These are phyloP conservation scores for Mimas tiliae DNA, from an alignment of 2,888 invertebrate genomes.

Conservation along the genomic window DNA sequence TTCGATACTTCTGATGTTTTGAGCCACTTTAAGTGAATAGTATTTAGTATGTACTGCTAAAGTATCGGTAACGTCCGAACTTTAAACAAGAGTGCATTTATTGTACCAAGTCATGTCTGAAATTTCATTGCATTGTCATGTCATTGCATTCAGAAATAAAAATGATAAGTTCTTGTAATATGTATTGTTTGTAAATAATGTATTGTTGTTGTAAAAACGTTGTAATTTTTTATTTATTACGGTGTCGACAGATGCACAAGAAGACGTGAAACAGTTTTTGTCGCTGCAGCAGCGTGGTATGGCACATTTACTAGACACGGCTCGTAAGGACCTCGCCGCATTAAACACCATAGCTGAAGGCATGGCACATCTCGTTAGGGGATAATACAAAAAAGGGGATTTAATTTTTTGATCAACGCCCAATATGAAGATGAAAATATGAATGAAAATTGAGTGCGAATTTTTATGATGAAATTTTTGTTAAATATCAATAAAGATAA, in stretches of 20 bases:
- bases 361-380: slow-evolving; percentile 85
- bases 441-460: not conserved
- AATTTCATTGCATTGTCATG: too few relatives aligned
- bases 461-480: not conserved
- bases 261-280: slow-evolving; percentile 91
- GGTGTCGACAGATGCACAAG: slow-evolving; percentile 82
- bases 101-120: too few relatives aligned
- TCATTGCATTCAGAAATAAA: too few relatives aligned
- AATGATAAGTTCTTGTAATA: too few relatives aligned
- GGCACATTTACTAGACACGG: slow-evolving; percentile 92
- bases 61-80: too few relatives aligned
- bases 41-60: too few relatives aligned
- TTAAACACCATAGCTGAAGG: slow-evolving; percentile 92
- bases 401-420: not conserved
- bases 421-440: not conserved
- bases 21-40: too few relatives aligned
- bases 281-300: slow-evolving; percentile 95
- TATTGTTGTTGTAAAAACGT: too few relatives aligned
- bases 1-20: too few relatives aligned
- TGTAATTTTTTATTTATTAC: not conserved
- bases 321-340: slow-evolving; percentile 91
- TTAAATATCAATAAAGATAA: not conserved
- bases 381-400: not conserved
- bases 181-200: too few relatives aligned
- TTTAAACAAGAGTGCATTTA: too few relatives aligned